Evolutionary conservation across 2,797 vertebrate genomes (phyloP), one percentile per base, ranked within the genome.

Genomic region (Poecilia wingei): DNA sequence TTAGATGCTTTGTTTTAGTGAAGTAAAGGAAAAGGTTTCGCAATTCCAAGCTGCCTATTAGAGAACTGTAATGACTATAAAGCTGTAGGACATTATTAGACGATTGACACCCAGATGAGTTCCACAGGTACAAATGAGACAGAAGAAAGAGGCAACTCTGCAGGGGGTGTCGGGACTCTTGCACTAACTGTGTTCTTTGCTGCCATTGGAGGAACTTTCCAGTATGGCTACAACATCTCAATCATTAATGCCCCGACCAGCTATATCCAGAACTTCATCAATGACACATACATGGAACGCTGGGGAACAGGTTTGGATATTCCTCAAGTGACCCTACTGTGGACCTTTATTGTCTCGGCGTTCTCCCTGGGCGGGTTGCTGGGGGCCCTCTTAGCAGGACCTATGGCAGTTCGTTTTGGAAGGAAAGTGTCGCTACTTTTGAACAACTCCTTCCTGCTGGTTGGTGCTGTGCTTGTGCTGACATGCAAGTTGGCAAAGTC

Each of bases 201-300:
- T 79, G 97, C 97, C n/a, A 96, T 98, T 33, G 98, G 98, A 71
- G 98, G 98, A 20, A 98, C 97, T 33, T 97, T 99, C 91, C 97
- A 98, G 22, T 98, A 98, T 0, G 97, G 98, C 74, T 98, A 98
- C 95, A 99, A 97, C 88, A 94, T 98, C 78, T 96, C 97, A 4
- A 95, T 98, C 86, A 97, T 98, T 92, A 98, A 96, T 14, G 95
- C 97, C 53, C 97, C 97, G 12, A 96, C 96, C 71, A 85, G 74
- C 92, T 93, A 96, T 86, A 96, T 98, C 87, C 97, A 98, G 88
- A 77, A 0, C 0, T 98, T 98, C 90, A 96, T 97, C 79, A 98
- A 98, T 53, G 88, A 95, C 0, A 98, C 97, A 0, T 97, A 97
- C 93, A 2, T 72, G 88, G 90, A 93, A 36, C 95, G 96, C 16